These are phyloP conservation scores for Pachyramphus minor DNA, from an alignment of 2,113 vertebrate genomes.

Conservation along the genomic window DNA sequence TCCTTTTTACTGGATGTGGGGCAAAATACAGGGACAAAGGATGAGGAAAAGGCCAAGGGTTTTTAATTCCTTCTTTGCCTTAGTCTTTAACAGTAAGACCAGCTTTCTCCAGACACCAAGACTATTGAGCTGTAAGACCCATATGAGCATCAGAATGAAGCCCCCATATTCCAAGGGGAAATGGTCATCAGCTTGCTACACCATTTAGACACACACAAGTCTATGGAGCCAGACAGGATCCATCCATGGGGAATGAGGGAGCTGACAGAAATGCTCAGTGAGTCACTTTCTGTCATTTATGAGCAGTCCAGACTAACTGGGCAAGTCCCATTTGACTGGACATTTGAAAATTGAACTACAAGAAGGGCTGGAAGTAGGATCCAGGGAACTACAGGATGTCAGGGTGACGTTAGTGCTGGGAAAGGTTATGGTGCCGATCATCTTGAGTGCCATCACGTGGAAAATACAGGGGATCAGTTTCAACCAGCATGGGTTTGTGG, in stretches of 20 bases:
- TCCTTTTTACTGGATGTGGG: neutral
- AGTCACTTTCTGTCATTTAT: neutral
- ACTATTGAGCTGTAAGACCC: neutral
- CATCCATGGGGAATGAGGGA: neutral
- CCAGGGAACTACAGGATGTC: neutral
- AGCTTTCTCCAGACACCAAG: neutral
- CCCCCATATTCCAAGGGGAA: neutral
- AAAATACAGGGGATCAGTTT: fast-evolving
- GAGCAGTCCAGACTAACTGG: neutral
- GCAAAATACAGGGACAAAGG: neutral
- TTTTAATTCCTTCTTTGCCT: neutral
- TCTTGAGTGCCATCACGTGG: neutral
- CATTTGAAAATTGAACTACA: neutral
- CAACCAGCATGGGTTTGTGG: neutral
- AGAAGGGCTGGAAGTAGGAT: neutral
- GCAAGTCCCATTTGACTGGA: neutral
- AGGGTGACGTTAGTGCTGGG: neutral
- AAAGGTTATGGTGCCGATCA: neutral
- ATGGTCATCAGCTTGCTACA: neutral
- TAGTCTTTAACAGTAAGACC: neutral
- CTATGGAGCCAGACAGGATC: fast-evolving
- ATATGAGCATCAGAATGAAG: neutral
- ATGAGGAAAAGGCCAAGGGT: neutral
- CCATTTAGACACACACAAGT: neutral
- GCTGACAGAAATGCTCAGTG: too few species aligned